Evolutionary conservation across 2,113 vertebrate genomes (phyloP), one percentile per base, ranked within the genome.

Genomic region (Anser cygnoides): DNA sequence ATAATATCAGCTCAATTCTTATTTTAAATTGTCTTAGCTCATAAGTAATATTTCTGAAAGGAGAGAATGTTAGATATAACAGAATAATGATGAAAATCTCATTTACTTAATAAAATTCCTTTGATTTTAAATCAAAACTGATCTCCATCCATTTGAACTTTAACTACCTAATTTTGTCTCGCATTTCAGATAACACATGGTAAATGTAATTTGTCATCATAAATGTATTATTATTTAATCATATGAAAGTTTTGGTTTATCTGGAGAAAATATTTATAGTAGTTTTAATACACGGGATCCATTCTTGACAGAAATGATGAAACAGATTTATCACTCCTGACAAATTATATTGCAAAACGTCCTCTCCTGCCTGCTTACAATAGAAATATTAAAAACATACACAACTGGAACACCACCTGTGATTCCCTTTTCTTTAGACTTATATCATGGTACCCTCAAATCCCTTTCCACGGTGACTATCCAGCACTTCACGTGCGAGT

Each of bases 251-350:
- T 96, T 98, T 91, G 97, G 97, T 89, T 98, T 98, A 96, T 98
- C 97, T 98, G 90, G 97, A 98, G 96, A 97, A 98, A 98, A 99
- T 98, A 99, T 99, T 99, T 99, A 99, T 99, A 98, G 98, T 98
- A 84, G 97, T 98, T 99, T 98, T 98, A 98, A 99, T 99, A 98
- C 98, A 98, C 97, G 89, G 98, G 97, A 98, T 98, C 98, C 97
- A 97, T 95, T 97, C 96, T 97, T 98, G 97, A 98, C 98, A 98
- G 96, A 97, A 90, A 96, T 95, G 98, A 99, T 99, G 98, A 99
- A 99, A 98, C 92, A 97, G 98, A 99, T 99, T 99, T 98, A 99
- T 99, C 98, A 98, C 96, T 98, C 96, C 59, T 98, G 99, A 99
- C 98, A 99, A 99, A 98, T 98, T 98, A 97, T 98, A 98, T 97